Percentiles rank a stretch among this genome's conserved stretches.
Evolutionary conservation across 2,888 invertebrate genomes (phyloP).

Genomic region (Abrostola triplasia): DNA sequence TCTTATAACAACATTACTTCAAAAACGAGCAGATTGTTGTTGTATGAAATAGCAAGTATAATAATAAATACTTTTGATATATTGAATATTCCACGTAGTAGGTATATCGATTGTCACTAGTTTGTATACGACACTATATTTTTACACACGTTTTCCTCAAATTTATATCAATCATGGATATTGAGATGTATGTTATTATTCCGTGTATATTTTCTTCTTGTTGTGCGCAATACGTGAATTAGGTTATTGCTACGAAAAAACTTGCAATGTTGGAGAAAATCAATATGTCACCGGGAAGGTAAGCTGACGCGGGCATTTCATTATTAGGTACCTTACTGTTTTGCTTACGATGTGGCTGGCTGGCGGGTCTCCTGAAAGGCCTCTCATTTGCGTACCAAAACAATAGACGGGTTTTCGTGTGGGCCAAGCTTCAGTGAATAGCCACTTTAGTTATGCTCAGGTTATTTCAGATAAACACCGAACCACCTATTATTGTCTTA

Average conservation of each 20-base stretch:
- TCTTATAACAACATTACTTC: too few relatives aligned
- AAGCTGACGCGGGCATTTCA: slow-evolving; percentile 7
- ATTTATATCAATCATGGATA: background rate
- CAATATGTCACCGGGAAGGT: slow-evolving; percentile 10
- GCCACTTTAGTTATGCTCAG: slow-evolving; percentile 51
- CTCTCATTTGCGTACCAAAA: slow-evolving; percentile 57
- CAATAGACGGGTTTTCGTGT: slow-evolving; percentile 48
- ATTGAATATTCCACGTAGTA: background rate
- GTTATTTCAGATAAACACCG: slow-evolving; percentile 45
- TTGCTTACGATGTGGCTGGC: slow-evolving; percentile 23
- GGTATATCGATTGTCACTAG: too few relatives aligned
- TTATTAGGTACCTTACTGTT: slow-evolving; percentile 22
- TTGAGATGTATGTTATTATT: too few relatives aligned
- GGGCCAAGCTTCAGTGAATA: slow-evolving; percentile 47
- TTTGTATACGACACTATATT: background rate
- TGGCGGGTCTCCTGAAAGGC: slow-evolving; percentile 27
- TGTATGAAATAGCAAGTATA: too few relatives aligned
- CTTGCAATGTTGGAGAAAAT: background rate
- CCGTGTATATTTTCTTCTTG: too few relatives aligned
- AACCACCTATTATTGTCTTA: slow-evolving; percentile 39
- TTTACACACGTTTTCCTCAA: background rate
- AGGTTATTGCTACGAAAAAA: background rate
- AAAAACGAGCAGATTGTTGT: too few relatives aligned
- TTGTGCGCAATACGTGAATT: background rate
- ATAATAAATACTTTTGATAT: background rate